Evolutionary conservation across 2,888 invertebrate species (phyloP).

Genomic region (Eupithecia inturbata): DNA sequence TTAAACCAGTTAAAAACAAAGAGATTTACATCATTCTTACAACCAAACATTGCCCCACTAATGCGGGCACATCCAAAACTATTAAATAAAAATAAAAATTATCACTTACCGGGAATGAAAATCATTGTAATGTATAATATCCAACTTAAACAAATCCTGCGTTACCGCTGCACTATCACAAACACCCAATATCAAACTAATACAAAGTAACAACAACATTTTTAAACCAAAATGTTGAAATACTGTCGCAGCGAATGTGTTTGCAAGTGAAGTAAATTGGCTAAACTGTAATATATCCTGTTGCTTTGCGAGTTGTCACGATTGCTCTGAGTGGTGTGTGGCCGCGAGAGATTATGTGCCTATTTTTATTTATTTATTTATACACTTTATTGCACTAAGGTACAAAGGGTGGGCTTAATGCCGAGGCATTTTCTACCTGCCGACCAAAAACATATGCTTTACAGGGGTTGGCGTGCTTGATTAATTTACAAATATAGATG

Average conservation of each 20-base stretch:
- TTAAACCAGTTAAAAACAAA: no score
- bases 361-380: no score
- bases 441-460: no score
- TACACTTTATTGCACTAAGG: no score
- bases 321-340: not conserved
- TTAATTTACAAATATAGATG: no score
- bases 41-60: no score
- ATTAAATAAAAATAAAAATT: conserved; percentile 9
- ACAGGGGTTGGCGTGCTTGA: no score
- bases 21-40: no score
- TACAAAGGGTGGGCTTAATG: no score
- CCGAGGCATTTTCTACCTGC: no score
- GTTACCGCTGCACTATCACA: conserved; percentile 57
- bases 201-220: conserved; percentile 14
- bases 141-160: conserved; percentile 79
- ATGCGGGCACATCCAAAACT: not conserved
- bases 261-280: not conserved
- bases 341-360: no score
- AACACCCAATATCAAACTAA: conserved; percentile 11
- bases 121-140: conserved; percentile 84
- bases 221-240: not conserved
- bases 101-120: conserved; percentile 82
- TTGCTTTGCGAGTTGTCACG: not conserved
- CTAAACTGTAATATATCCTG: conserved; percentile 8
- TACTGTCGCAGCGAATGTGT: not conserved